Evolutionary conservation across 2,113 vertebrate species (phyloP), one percentile per base, ranked within the genome.

Genomic region (Epinephelus fuscoguttatus): DNA sequence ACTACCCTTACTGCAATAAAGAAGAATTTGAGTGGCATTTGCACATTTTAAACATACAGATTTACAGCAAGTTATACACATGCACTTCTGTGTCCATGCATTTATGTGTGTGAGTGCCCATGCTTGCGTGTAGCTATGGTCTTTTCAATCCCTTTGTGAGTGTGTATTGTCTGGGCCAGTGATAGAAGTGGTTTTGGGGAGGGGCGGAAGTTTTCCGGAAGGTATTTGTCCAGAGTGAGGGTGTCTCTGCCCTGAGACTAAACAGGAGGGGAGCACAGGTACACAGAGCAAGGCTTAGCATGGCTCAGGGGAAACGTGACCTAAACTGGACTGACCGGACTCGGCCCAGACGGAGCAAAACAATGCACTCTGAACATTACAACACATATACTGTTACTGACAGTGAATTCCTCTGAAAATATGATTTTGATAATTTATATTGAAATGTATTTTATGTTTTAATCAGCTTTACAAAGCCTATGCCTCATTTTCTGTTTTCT

Each of bases 171-270:
- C 89, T 90, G 91, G 82, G 75, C 85, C 87, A 53, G 68, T 85
- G 75, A 94, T 91, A 92, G 87, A 94, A 94, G 93, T 84, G 88
- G 92, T 94, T 92, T 94, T 91, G 61, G 82, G 87, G 87, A 90
- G 75, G 87, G 82, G 88, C 81, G 88, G 91, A 91, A 70, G 62
- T 89, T 92, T 75, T 81, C 75, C 72, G 74, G 80, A 88, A 88
- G 84, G 87, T 84, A 88, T 92, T 93, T 92, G 86, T 88, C 85
- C 90, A 70, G 78, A 77, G 84, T 80, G 78, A 88, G 83, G 81
- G 85, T 70, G 86, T 83, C 87, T 85, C 91, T 77, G 71, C 82
- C 76, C 42, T 75, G 80, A 93, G 91, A 91, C 88, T 89, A 93
- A 93, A 92, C 90, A 92, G 68, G 62, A 88, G 86, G 37, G 37